A percentile compares a stretch with the other conserved stretches of the same genome.
phyloP scores from a whole-genome alignment of 2,113 vertebrate genomes.

The Dasyornis broadbenti region DNA sequence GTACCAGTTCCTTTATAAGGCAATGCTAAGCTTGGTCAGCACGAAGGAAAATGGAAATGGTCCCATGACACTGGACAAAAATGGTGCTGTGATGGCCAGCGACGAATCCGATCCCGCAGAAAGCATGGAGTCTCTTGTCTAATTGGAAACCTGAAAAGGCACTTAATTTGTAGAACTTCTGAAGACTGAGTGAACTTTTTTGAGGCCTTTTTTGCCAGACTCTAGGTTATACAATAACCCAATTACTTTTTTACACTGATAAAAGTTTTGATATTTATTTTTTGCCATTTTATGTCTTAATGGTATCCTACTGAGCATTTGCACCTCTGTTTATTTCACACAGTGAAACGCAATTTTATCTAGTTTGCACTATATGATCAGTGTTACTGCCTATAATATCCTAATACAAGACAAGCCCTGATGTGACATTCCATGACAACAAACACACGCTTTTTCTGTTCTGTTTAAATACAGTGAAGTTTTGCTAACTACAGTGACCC shows the following conservation, averaged over 20 bases:
- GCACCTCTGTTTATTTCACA: constrained; percentile 90
- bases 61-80: constrained; percentile 82
- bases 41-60: constrained; percentile 84
- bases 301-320: constrained; percentile 96
- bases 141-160: constrained; percentile 78
- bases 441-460: constrained; percentile 59
- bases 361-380: constrained; percentile 98
- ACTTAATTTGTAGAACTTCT: constrained; percentile 88
- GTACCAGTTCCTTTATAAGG: constrained; percentile 94
- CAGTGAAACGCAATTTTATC: constrained; percentile 84
- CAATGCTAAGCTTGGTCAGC: constrained; percentile 91
- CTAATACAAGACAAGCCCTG: constrained; percentile 77
- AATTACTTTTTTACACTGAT: constrained; percentile 99
- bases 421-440: constrained; percentile 78
- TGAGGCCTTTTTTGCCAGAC: constrained; percentile 99
- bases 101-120: constrained; percentile 88
- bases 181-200: constrained; percentile 92
- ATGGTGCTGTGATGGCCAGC: constrained; percentile 82
- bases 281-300: constrained; percentile 99
- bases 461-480: constrained; percentile 66
- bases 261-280: constrained; percentile 99
- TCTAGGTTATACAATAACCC: constrained; percentile 98
- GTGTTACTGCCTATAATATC: constrained; percentile 94
- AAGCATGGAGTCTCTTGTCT: constrained; percentile 94
- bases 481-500: constrained; percentile 66